Evolutionary conservation across 2,888 invertebrate genomes (phyloP), one percentile per base, ranked within the genome.

Genomic region (Halictus ligatus): DNA sequence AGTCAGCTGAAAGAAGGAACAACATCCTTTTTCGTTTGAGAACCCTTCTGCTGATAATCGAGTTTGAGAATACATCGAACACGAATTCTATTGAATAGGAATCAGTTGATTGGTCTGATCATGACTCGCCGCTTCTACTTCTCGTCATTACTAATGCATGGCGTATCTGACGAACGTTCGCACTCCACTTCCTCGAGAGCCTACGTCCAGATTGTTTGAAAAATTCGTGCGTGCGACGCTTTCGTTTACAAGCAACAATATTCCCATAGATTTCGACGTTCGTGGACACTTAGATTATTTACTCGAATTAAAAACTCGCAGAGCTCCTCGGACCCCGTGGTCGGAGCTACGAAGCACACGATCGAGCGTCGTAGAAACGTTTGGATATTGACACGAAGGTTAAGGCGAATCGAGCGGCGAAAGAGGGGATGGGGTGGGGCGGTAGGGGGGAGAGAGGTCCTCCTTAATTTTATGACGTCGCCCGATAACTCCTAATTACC

Each of bases 401-500:
- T 54, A 54, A n/a, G 54, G 29, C 64, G 64, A 29, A 64, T 29
- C 29, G 64, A 7, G 29, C 13, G 7, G 6, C 5, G 1, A 15
- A 29, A n/a, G 21, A 3, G n/a, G n/a, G 54, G 2, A 21, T 3
- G 0, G 54, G 46, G 46, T 12, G 2, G 46, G 13, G 15, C 5
- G 50, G 43, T 2, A 8, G 10, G 13, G 46, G 46, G 46, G 7
- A 21, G n/a, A 21, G 10, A 54, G 54, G 54, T 10, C 54, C 29
- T 64, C 15, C 64, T 64, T 64, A 64, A 64, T 64, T 64, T 64
- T 64, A 64, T 29, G 29, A 64, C 25, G 64, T 64, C 29, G 29
- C 29, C 29, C 43, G 71, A 71, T 60, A 29, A 81, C 71, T 81
- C 71, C 58, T 75, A 76, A 69, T 58, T 76, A 54, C 12, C 46